phyloP scores from a whole-genome alignment of 2,888 invertebrate species.

The Archaeoteleia sp. region DNA sequence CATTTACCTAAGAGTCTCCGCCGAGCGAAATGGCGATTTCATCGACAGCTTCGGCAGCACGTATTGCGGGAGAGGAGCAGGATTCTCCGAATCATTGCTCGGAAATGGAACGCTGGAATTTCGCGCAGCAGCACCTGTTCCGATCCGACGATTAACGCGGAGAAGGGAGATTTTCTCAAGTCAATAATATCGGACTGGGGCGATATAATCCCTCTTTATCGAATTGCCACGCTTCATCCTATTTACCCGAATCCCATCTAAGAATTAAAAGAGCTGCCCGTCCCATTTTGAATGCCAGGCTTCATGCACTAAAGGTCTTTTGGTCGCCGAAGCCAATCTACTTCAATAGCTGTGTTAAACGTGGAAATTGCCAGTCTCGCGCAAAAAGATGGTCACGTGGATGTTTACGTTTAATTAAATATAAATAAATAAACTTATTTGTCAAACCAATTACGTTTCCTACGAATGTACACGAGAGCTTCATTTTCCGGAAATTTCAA shows the following conservation, averaged over 20 bases:
- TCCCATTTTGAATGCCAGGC: constrained; percentile 13
- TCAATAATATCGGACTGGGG: constrained; percentile 34
- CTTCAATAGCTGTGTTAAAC: background rate
- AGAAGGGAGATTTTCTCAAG: constrained; percentile 33
- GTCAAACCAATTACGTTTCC: too few species aligned
- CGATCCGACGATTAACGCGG: constrained; percentile 36
- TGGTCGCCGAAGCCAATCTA: constrained; percentile 4
- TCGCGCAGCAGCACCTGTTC: constrained; percentile 41
- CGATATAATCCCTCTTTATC: constrained; percentile 48
- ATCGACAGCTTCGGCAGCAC: constrained; percentile 30
- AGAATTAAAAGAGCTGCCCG: constrained; percentile 20
- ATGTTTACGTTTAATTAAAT: too few species aligned
- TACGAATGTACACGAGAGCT: too few species aligned
- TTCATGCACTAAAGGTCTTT: constrained; percentile 22
- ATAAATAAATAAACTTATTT: too few species aligned
- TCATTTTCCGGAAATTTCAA: too few species aligned
- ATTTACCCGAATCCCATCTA: constrained; percentile 34
- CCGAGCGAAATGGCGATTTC: constrained; percentile 21
- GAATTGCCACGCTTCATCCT: constrained; percentile 48
- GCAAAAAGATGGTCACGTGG: too few species aligned
- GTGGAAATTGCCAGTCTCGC: too few species aligned
- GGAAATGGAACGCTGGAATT: constrained; percentile 39
- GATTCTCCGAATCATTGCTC: constrained; percentile 37
- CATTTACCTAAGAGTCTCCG: constrained; percentile 45
- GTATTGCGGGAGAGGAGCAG: constrained; percentile 31